A percentile compares a stretch with the other conserved stretches of the same genome.
Evolutionary conservation across 1,140 invertebrate species (phyloP).

Genomic region (Amphibalanus amphitrite): DNA sequence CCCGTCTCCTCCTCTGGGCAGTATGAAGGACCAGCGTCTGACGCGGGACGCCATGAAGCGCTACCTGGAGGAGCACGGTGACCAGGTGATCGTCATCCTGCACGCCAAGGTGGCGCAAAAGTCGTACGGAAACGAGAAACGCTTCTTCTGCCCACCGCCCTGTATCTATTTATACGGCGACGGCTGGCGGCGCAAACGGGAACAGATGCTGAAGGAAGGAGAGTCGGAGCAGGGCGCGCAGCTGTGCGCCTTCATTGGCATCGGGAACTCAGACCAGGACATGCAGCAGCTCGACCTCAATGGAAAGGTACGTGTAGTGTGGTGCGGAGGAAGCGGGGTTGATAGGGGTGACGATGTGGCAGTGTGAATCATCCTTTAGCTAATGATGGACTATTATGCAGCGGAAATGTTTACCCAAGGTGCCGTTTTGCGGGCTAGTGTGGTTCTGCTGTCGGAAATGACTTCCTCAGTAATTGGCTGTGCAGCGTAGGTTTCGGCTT

Average conservation of each 20-base stretch:
- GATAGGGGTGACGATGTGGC: not conserved
- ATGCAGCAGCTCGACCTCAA: constrained; percentile 97
- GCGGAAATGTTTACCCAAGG: no score
- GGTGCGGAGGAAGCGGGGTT: constrained; percentile 10
- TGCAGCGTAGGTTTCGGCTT: no score
- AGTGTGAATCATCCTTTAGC: not conserved
- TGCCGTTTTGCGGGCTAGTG: no score
- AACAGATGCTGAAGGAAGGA: constrained; percentile 66
- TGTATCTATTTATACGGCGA: constrained; percentile 97
- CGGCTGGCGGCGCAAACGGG: constrained; percentile 86
- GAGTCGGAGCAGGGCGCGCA: constrained; percentile 78
- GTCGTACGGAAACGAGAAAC: constrained; percentile 98
- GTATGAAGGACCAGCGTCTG: constrained; percentile 61
- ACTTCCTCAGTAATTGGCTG: no score
- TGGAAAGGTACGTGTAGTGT: constrained; percentile 42
- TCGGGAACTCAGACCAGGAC: constrained; percentile 95
- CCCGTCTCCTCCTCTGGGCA: constrained; percentile 27
- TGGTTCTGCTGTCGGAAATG: no score
- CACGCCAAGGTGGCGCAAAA: constrained; percentile 99
- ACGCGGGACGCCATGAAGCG: constrained; percentile 90
- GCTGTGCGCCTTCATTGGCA: constrained; percentile 94
- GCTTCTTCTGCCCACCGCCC: constrained; percentile 98
- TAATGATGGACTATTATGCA: no score
- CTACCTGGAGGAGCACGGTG: constrained; percentile 79
- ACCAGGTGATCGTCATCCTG: constrained; percentile 91